Evolutionary conservation across 35 echinoderm and acorn worm genomes (phyloP).

Genomic region (Apostichopus californicus): DNA sequence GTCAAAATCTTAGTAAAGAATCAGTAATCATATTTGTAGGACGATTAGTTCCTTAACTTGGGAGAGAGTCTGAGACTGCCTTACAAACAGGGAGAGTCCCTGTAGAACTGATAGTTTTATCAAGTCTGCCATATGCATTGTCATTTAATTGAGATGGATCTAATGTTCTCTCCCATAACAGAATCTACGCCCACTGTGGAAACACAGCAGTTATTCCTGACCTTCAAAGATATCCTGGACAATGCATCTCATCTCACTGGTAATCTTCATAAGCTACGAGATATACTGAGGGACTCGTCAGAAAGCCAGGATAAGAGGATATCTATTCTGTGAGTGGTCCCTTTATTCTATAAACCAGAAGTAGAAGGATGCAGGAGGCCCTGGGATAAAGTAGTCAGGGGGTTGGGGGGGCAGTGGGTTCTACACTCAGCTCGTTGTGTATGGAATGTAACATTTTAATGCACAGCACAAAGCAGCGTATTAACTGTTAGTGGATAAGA

Average conservation of each 20-base stretch:
- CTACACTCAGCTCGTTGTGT: no score
- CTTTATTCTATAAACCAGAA: not conserved
- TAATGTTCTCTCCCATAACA: not conserved
- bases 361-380: not conserved
- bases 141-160: no score
- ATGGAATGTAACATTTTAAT: no score
- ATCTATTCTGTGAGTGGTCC: slow-evolving; percentile 71
- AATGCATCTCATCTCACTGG: slow-evolving; percentile 61
- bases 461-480: no score
- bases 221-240: slow-evolving; percentile 68
- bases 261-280: slow-evolving; percentile 52
- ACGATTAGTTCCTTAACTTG: no score
- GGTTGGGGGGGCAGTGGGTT: not conserved
- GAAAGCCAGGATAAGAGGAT: slow-evolving; percentile 65
- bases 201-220: slow-evolving; percentile 83
- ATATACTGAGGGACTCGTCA: slow-evolving; percentile 25
- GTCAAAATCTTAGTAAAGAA: no score
- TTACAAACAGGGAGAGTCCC: no score
- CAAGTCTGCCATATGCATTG: no score
- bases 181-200: slow-evolving; percentile 9
- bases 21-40: no score
- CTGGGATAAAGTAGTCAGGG: not conserved
- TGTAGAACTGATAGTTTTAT: no score
- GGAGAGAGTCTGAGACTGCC: no score
- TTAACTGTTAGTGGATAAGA: no score